Evolutionary conservation across 2,888 invertebrate genomes (phyloP), one percentile per base, ranked within the genome.

Genomic region (Ophion ellenae): DNA sequence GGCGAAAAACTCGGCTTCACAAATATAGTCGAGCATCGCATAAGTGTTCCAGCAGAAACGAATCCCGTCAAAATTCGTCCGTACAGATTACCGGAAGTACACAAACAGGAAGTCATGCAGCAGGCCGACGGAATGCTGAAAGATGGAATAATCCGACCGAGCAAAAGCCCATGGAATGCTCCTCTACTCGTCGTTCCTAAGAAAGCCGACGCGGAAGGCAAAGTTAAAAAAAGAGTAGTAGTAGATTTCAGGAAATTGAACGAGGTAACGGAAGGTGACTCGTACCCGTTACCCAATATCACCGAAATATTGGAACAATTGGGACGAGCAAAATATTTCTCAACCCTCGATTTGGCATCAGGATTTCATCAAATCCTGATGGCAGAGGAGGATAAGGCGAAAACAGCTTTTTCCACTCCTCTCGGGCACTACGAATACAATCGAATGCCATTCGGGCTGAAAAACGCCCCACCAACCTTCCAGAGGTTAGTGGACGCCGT

Each of bases 61-160:
- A 57, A 36, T 6, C 89, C 88, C 0, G 78, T 89, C 1, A 74
- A 84, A 45, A 69, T 84, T 10, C 85, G 87, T 74, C 78, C 87
- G 10, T 89, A 89, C 40, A 40, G 88, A 7, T 75, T 87, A 2
- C 87, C 88, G 0, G 81, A 83, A 47, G n/a, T 66, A 1, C 87
- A 88, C 17, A 89, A 87, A 57, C 0, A 20, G 5, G 76, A 53
- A 32, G 32, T 82, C 7, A 61, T 14, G 17, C 32, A 14, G 17
- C 75, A 75, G 14, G 32, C 81, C 1, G 11, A 67, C 6, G 32
- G 69, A 47, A 81, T 81, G 75, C 36, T 81, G 0, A n/a, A 69
- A 2, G 75, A 81, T 0, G 75, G 53, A 20, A 70, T 76, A 6
- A 63, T 75, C 0, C 53, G 69, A 2, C 70, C 76, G 5, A 57